Conservation (phyloP, 2,797 vertebrate species). For the Cetoscarus ocellatus region DNA sequence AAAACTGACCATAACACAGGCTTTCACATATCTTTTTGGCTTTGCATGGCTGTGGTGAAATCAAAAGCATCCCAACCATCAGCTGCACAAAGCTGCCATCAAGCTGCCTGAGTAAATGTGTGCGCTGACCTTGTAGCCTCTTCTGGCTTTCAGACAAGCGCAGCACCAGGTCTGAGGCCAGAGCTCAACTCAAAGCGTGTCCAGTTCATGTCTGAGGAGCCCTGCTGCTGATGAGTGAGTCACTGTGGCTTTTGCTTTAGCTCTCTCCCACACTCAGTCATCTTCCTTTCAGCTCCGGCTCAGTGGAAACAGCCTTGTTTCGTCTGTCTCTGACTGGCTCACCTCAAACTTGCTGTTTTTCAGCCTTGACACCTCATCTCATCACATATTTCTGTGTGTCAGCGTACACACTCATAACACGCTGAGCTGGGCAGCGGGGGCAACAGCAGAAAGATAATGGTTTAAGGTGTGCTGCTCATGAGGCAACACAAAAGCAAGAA, state of each 20-base stretch:
- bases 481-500: conserved; percentile 1
- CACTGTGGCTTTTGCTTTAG: conserved; percentile 69
- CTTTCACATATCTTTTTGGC: conserved; percentile 41
- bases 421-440: conserved; percentile 23
- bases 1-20: conserved; percentile 20
- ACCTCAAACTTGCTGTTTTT: conserved; percentile 55
- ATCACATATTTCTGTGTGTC: conserved; percentile 34
- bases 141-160: conserved; percentile 36
- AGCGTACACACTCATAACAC: not conserved
- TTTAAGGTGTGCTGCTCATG: conserved; percentile 9
- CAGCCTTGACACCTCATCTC: conserved; percentile 51
- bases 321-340: conserved; percentile 62
- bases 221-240: conserved; percentile 75
- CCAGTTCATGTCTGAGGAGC: conserved; percentile 73
- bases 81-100: conserved; percentile 28
- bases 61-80: conserved; percentile 19
- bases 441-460: conserved; percentile 19
- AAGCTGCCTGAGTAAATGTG: conserved; percentile 49
- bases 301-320: conserved; percentile 71
- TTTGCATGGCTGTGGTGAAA: conserved; percentile 32
- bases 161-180: conserved; percentile 49
- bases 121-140: conserved; percentile 64
- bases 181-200: conserved; percentile 61
- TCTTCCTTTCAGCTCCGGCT: conserved; percentile 68
- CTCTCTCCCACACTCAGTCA: conserved; percentile 78